Conservation (phyloP, 2,113 vertebrate genomes). For the Carollia perspicillata region DNA sequence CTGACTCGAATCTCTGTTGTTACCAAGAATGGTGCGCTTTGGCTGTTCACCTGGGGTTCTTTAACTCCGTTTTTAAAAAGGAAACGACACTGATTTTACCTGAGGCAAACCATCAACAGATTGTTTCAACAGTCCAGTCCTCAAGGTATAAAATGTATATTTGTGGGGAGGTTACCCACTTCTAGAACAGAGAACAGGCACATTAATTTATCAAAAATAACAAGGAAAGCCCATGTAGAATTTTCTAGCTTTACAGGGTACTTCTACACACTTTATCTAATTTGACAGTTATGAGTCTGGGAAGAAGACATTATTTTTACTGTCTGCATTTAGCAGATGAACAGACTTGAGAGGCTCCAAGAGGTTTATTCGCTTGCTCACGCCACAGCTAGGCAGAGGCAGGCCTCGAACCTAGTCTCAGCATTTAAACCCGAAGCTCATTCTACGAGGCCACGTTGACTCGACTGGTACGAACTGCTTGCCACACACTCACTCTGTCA, state of each 20-base stretch:
- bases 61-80: neutral
- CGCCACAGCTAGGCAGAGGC: neutral
- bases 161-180: neutral
- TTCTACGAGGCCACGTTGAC: neutral
- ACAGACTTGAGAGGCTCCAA: neutral
- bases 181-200: neutral
- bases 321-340: neutral
- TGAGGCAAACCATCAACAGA: neutral
- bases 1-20: neutral
- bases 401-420: neutral
- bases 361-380: neutral
- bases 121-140: neutral
- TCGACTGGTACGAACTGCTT: neutral
- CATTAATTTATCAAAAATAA: neutral
- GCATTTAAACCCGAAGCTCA: neutral
- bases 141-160: neutral
- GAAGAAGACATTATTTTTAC: constrained; percentile 19
- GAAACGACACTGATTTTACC: neutral
- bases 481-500: neutral
- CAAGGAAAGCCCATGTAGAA: neutral
- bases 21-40: neutral
- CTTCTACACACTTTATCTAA: neutral
- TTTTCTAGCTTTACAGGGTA: neutral
- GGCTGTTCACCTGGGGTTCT: neutral
- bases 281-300: neutral